phyloP scores from a whole-genome alignment of 1,140 invertebrate species.

The Drosophila kanapiae region DNA sequence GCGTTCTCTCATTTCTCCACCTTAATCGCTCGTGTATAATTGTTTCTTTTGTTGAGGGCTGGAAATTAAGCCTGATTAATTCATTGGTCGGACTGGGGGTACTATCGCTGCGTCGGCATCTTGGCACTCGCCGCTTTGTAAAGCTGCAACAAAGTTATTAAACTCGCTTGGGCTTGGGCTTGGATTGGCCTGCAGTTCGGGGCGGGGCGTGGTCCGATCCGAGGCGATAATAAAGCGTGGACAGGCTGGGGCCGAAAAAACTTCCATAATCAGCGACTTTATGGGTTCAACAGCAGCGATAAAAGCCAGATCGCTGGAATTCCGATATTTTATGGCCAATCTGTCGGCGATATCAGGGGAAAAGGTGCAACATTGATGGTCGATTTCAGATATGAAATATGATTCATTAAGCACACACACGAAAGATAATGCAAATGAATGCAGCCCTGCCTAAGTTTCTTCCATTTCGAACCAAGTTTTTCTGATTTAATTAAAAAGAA shows the following conservation, averaged over 20 bases:
- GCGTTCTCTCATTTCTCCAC: background rate
- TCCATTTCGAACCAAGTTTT: conserved; percentile 5
- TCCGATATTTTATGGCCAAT: conserved; percentile 66
- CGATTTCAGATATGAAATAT: conserved; percentile 63
- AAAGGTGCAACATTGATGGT: conserved; percentile 66
- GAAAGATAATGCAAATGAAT: conserved; percentile 34
- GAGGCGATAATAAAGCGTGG: conserved; percentile 68
- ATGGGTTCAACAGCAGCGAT: conserved; percentile 56
- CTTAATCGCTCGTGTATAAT: conserved; percentile 55
- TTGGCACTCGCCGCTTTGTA: conserved; percentile 29
- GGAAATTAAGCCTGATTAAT: conserved; percentile 80
- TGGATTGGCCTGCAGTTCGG: conserved; percentile 63
- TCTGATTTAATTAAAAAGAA: conserved; percentile 37
- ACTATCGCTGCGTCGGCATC: conserved; percentile 69
- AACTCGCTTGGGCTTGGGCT: conserved; percentile 66
- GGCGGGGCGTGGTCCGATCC: conserved; percentile 66
- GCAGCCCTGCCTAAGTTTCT: conserved; percentile 12
- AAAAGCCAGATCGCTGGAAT: conserved; percentile 55
- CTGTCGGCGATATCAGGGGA: conserved; percentile 48
- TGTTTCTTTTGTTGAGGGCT: conserved; percentile 54
- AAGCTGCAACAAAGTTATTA: conserved; percentile 75
- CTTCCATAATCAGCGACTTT: conserved; percentile 38
- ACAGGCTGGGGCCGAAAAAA: conserved; percentile 47
- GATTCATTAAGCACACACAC: conserved; percentile 37
- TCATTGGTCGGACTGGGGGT: conserved; percentile 49